These are phyloP conservation scores for Abramis brama DNA, from an alignment of 2,113 vertebrate species.

Conservation along the genomic window DNA sequence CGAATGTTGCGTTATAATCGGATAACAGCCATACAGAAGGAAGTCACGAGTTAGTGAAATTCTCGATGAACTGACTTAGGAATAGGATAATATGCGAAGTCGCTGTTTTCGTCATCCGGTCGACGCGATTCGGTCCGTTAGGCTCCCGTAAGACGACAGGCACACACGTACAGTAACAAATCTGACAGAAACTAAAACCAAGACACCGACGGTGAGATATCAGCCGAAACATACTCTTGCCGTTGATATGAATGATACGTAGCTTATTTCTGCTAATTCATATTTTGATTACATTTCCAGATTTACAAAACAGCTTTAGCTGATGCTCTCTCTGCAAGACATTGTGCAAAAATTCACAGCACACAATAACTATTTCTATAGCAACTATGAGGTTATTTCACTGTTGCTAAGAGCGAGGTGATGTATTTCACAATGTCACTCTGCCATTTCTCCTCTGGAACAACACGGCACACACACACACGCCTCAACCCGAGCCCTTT, in stretches of 20 bases:
- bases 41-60: conserved; percentile 12
- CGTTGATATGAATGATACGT: conserved; percentile 59
- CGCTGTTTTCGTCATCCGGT: conserved; percentile 46
- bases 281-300: conserved; percentile 57
- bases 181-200: conserved; percentile 74
- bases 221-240: conserved; percentile 68
- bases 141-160: conserved; percentile 78
- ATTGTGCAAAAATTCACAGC: conserved; percentile 63
- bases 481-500: conserved; percentile 40
- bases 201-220: conserved; percentile 81
- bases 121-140: conserved; percentile 63
- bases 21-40: conserved; percentile 9
- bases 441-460: conserved; percentile 34
- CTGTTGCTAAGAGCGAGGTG: conserved; percentile 71
- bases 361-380: conserved; percentile 70
- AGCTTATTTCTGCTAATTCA: conserved; percentile 58
- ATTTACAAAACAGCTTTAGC: conserved; percentile 66
- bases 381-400: conserved; percentile 73
- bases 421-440: conserved; percentile 61
- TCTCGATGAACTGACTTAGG: neutral
- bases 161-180: conserved; percentile 68
- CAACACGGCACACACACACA: conserved; percentile 5
- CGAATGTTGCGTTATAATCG: neutral
- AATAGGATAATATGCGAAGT: conserved; percentile 22
- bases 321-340: conserved; percentile 60